Evolutionary conservation across 1,140 invertebrate species (phyloP).

Genomic region (Panagrolaimus sp.): DNA sequence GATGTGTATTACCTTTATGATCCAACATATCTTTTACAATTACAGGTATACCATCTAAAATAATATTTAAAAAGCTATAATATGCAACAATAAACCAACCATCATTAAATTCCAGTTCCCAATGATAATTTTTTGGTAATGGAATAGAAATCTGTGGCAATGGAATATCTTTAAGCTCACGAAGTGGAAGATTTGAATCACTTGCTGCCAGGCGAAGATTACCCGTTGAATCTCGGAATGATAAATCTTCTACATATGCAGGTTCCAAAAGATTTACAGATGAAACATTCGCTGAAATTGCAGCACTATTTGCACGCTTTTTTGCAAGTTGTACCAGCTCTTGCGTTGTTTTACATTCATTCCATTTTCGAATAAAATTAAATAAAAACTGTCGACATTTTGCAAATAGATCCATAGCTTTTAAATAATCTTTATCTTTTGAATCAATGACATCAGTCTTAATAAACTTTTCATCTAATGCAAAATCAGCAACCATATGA

Average conservation of each 20-base stretch:
- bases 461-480: constrained; percentile 12
- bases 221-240: not conserved
- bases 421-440: constrained; percentile 16
- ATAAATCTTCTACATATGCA: not conserved
- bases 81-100: constrained; percentile 54
- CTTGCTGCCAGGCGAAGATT: not conserved
- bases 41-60: not conserved
- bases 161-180: not conserved
- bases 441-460: constrained; percentile 18
- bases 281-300: not conserved
- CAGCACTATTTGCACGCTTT: not conserved
- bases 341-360: constrained; percentile 21
- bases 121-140: constrained; percentile 25
- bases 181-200: not conserved
- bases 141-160: not conserved
- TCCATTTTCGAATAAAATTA: constrained; percentile 42
- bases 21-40: constrained; percentile 36
- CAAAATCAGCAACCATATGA: constrained; percentile 20
- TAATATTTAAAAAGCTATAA: not conserved
- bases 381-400: constrained; percentile 40
- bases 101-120: constrained; percentile 30
- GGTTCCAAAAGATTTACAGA: too few species aligned
- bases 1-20: constrained; percentile 40
- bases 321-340: not conserved
- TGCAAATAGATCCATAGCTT: constrained; percentile 28